phyloP scores from a whole-genome alignment of 2,888 invertebrate genomes.

The Acleris literana region DNA sequence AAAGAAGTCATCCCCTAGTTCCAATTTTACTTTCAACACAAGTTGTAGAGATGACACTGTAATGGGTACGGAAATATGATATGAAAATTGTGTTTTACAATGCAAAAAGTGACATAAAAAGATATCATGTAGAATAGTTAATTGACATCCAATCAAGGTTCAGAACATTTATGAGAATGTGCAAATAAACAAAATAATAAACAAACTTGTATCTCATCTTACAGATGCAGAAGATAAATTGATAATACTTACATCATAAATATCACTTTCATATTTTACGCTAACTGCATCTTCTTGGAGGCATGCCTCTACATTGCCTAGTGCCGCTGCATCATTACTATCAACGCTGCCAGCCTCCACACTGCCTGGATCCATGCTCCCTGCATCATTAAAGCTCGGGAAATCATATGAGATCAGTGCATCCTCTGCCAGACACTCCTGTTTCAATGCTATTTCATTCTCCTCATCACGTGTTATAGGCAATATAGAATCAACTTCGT shows the following conservation, averaged over 20 bases:
- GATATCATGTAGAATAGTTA: too few species aligned
- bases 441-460: slow-evolving; percentile 18
- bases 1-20: too few species aligned
- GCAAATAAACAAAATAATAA: too few species aligned
- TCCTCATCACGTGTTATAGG: slow-evolving; percentile 23
- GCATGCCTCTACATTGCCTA: slow-evolving; percentile 71
- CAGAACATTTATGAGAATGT: too few species aligned
- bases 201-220: background rate
- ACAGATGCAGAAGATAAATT: background rate
- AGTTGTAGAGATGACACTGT: too few species aligned
- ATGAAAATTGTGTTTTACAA: too few species aligned
- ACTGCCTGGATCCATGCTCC: slow-evolving; percentile 22
- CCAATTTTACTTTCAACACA: too few species aligned
- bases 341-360: slow-evolving; percentile 65
- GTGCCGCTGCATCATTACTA: slow-evolving; percentile 64
- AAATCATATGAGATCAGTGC: slow-evolving; percentile 59
- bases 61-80: too few species aligned
- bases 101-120: too few species aligned
- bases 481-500: slow-evolving; percentile 33
- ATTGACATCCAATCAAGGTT: too few species aligned
- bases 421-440: slow-evolving; percentile 42
- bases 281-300: slow-evolving; percentile 59
- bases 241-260: slow-evolving; percentile 49
- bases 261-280: slow-evolving; percentile 56
- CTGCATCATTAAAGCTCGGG: slow-evolving; percentile 49